Base-by-base conservation (phyloP, 2,797 vertebrate genomes). In the Ambastaia sidthimunki region DNA sequence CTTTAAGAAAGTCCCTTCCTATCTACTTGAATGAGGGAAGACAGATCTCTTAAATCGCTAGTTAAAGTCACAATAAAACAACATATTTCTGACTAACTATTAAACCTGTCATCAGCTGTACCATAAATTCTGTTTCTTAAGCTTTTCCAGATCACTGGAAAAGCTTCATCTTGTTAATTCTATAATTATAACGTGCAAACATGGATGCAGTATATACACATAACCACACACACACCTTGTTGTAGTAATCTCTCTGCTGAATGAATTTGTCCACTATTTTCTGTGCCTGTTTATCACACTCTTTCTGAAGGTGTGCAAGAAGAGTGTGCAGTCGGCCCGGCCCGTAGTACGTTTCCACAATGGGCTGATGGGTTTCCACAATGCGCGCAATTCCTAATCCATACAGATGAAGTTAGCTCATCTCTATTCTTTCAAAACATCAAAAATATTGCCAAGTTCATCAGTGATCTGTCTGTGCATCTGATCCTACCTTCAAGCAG, bases 341-440 rank as follows among this genome's bases (percentile, higher is more conserved):
- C 2, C 98, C 98, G 0, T 99, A 99, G 85, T 98, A 99, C 0
- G 98, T 99, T 88, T 99, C 98, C 70, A 99, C 96, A 0, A 99
- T 98, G 11, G 97, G 96, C 76, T 99, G 98, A 80, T 99, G 97
- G 2, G 97, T 99, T 92, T 99, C 98, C 79, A 99, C 93, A 18
- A 99, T 92, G 2, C 96, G 95, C 82, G 98, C 98, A 4, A 99
- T 99, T 47, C 97, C 98, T 99, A 88, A 31, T 0, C 76, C 3
- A 57, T 47, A 47, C 59, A 73, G 4, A 72, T 21, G 55, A 41
- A 41, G 2, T 13, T 44, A 41, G 25, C 16, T 63, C 16, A 65
- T 70, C 13, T 65, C 16, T 16, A 21, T 21, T 62, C 11, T 16
- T 47, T 31, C 28, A n/a, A 9, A 31, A 57, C 19, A 23, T 66